Evolutionary conservation across 1,140 invertebrate species (phyloP), one percentile per base, ranked within the genome.

Genomic region (Frieseomelitta varia): DNA sequence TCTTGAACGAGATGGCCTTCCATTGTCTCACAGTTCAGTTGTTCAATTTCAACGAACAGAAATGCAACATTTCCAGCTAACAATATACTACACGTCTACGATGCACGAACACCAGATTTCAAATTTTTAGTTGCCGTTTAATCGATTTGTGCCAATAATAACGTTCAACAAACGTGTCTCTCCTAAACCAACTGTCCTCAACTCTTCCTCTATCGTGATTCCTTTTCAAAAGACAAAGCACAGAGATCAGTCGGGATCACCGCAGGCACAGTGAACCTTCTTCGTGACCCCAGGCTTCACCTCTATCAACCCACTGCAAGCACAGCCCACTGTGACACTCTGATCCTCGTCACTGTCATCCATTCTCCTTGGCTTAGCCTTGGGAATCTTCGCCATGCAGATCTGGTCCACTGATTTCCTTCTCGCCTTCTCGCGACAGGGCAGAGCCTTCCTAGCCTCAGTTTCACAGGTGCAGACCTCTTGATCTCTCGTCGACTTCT

Each of bases 321-420:
- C 8, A 6, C 79, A 85, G 14, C 24, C 27, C 2, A 51, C 4
- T 47, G 39, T 47, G 0, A 12, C 30, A 12, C 51, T 47, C 0
- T 71, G 12, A 0, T 68, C n/a, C 14, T 77, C 73, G 12, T 55
- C 17, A 24, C 24, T 24, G 8, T 24, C 30, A 2, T n/a, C 4
- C 1, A 6, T 56, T 47, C 4, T 69, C 10, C 4, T 47, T 39
- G 34, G 10, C 47, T 89, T 92, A 39, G 21, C 39, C 15, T 65
- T 90, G 10, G 86, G 12, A 27, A 92, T 90, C 67, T 85, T 88
- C 1, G 67, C 90, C 51, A 87, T 78, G 27, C 80, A 87, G 12
- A 77, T 53, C 17, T 86, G 83, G 30, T 91, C 87, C 55, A 8
- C 19, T 1, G 73, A 80, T 17, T 76, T 90, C 21, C 47, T 84